Evolutionary conservation across 2,888 invertebrate genomes (phyloP).

Genomic region (Drosophila paracracens): DNA sequence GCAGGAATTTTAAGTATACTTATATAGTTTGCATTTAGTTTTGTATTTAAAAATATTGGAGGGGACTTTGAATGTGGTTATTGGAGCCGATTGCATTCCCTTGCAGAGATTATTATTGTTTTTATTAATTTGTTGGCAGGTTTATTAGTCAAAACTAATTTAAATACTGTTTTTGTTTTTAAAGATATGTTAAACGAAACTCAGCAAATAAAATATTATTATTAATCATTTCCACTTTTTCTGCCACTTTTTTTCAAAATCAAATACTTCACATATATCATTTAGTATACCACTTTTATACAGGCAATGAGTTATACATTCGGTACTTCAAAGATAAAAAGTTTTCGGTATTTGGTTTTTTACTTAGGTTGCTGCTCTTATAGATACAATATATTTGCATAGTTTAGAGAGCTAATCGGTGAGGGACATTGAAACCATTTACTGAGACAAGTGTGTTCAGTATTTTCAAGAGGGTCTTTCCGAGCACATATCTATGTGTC

Average conservation of each 20-base stretch:
- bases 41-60: constrained; percentile 41
- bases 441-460: constrained; percentile 41
- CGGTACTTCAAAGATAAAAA: not conserved
- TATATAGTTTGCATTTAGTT: constrained; percentile 24
- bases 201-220: not conserved
- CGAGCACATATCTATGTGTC: constrained; percentile 13
- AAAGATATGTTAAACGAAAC: not conserved
- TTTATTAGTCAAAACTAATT: not conserved
- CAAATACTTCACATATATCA: not conserved
- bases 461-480: constrained; percentile 33
- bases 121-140: constrained; percentile 2
- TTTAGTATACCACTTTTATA: not conserved
- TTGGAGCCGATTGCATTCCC: constrained; percentile 5
- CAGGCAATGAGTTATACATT: not conserved
- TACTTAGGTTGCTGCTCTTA: not conserved
- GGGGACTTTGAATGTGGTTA: constrained; percentile 35
- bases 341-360: not conserved
- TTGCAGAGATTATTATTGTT: not conserved
- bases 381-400: constrained; percentile 12
- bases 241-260: not conserved
- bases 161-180: not conserved
- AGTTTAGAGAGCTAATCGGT: constrained; percentile 38
- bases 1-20: constrained; percentile 32
- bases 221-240: not conserved
- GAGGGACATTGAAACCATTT: constrained; percentile 67